Evolutionary conservation across 2,797 vertebrate genomes (phyloP), one percentile per base, ranked within the genome.

Genomic region (Pseudochirops corinnae): DNA sequence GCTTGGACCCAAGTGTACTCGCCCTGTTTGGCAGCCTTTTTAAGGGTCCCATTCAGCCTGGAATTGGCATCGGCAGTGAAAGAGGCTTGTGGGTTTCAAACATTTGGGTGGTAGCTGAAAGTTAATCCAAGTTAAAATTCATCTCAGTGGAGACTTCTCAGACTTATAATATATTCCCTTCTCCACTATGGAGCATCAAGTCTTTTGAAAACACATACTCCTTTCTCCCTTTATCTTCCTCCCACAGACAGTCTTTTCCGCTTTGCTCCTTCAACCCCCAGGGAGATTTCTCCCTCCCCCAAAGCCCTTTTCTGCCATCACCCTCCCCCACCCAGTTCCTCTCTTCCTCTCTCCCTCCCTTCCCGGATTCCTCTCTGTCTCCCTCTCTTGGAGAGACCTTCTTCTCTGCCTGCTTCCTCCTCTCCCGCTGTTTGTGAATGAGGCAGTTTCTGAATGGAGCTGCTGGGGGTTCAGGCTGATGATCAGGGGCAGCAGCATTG

Each of bases 361-460:
- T 18, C 56, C 62, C 50, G 24, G 21, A 56, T 92, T 91, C 60
- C 58, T 87, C 82, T 7, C 94, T 39, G 21, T 91, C 58, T 56
- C 46, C 18, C 95, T 95, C 95, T 94, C 93, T 67, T 52, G 95
- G 93, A 5, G 93, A 3, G 67, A 82, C 60, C 12, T 93, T 60
- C 4, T 0, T 92, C 55, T 21, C 90, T 0, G 92, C 62, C 10
- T 0, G 55, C 74, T 92, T 87, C 96, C 91, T 55, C 56, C n/a
- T 21, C 90, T 92, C 50, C 56, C 93, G 87, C 96, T 53, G 95
- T 60, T 74, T 91, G 97, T 97, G 97, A 98, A 97, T 96, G 97
- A 95, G 97, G 53, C 92, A 56, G 92, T 97, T 98, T 96, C 97
- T 98, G 97, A 97, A 98, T 98, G 98, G 97, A 97, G 96, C 95